Percentiles rank a stretch among this genome's conserved stretches.
Conservation (phyloP, 2,888 invertebrate species). For the Aproaerema taeniolella region DNA sequence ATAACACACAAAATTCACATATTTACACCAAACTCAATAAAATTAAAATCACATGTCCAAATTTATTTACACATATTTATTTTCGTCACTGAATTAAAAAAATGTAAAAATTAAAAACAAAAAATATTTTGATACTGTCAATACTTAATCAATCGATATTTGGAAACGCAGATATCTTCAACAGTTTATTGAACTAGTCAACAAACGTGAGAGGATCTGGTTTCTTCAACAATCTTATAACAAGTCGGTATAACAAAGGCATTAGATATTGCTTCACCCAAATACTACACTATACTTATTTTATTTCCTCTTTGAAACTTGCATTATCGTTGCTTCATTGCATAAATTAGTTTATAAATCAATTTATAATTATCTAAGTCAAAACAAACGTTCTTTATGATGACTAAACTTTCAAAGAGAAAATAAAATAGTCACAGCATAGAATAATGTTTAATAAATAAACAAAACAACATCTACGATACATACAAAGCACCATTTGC, state of each 20-base stretch:
- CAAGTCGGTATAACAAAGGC: conserved; percentile 29
- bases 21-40: conserved; percentile 60
- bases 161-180: conserved; percentile 33
- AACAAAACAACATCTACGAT: conserved; percentile 26
- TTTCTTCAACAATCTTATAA: conserved; percentile 32
- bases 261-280: conserved; percentile 44
- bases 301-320: no score
- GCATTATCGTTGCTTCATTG: no score
- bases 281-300: no score
- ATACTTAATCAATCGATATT: conserved; percentile 16
- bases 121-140: conserved; percentile 20
- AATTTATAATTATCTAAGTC: no score
- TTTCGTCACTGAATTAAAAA: conserved; percentile 23
- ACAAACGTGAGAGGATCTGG: conserved; percentile 42
- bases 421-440: no score
- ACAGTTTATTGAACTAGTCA: conserved; percentile 40
- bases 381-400: no score
- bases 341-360: no score
- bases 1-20: conserved; percentile 63
- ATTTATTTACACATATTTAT: conserved; percentile 60
- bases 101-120: conserved; percentile 12
- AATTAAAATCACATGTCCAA: conserved; percentile 59
- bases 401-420: no score
- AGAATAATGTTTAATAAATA: no score
- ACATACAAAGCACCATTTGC: conserved; percentile 62